Base-by-base conservation (phyloP, 2,797 vertebrate genomes). In the Chromobotia macracanthus region DNA sequence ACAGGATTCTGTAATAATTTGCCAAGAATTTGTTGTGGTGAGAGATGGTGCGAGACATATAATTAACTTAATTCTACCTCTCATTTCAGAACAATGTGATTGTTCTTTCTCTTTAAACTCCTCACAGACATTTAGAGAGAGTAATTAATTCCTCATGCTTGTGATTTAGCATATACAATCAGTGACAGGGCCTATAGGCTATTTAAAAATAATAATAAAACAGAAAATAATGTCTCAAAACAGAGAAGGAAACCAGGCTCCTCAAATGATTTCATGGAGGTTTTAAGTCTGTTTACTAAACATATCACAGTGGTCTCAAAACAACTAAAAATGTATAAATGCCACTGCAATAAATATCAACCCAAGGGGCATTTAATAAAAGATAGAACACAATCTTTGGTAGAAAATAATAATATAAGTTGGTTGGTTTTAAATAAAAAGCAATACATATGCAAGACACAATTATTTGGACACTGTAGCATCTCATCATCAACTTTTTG, bases 1-100 rank as follows among this genome's bases (percentile, higher is more conserved):
- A 16, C 53, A 79, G 63, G 72, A 85, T 72, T 83, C 63, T 73
- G 63, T 15, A 82, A 84, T 82, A 83, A 82, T 87, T 86, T 82
- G 79, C 70, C 64, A 85, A 80, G 79, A 85, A 87, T 86, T 80
- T 80, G 78, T 78, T 76, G 79, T 82, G 72, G 11, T 88, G 77
- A 88, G 83, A 72, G 73, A 82, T 77, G 63, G 69, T 74, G 23
- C 68, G 38, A 41, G 38, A 41, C 38, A 41, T 41, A 41, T 41
- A 41, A 41, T 41, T 41, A 41, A 41, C 38, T 41, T 41, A 41
- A 41, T 41, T 41, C 38, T 41, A 41, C 10, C 19, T 55, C 25
- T 51, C 51, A n/a, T 38, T 50, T 73, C 25, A 72, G 60, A 80
- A 51, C 23, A 60, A 41, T 41, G 58, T 60, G 58, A 60, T 60